These are phyloP conservation scores for Morone saxatilis DNA, from an alignment of 2,113 vertebrate species.

Conservation along the genomic window DNA sequence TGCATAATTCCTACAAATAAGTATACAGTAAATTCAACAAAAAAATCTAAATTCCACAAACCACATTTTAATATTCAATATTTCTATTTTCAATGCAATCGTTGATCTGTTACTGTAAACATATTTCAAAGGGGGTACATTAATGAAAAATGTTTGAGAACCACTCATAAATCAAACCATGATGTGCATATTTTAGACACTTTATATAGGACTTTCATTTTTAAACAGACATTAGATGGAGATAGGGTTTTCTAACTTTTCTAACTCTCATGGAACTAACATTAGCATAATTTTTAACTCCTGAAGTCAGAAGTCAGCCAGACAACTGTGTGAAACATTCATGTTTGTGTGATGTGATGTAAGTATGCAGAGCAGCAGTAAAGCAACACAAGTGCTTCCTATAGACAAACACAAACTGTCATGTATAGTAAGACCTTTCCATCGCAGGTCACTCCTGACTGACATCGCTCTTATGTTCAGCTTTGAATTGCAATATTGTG, in stretches of 20 bases:
- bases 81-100: too few species aligned
- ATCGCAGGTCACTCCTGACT: slow-evolving; percentile 5
- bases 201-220: too few species aligned
- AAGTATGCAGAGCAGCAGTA: background rate
- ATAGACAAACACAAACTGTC: background rate
- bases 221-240: too few species aligned
- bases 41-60: too few species aligned
- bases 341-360: background rate
- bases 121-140: too few species aligned
- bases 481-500: background rate
- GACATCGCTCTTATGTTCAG: background rate
- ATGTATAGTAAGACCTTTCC: background rate
- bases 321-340: background rate
- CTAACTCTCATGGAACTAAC: background rate
- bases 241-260: background rate
- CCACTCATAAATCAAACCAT: too few species aligned
- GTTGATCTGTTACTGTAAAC: too few species aligned
- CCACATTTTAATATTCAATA: too few species aligned
- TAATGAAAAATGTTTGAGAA: too few species aligned
- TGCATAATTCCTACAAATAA: too few species aligned
- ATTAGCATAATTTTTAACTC: background rate
- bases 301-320: background rate
- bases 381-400: background rate
- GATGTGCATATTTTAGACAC: too few species aligned
- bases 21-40: too few species aligned